Evolutionary conservation across 2,888 invertebrate genomes (phyloP), one percentile per base, ranked within the genome.

Genomic region (Rhyacophila evoluta): DNA sequence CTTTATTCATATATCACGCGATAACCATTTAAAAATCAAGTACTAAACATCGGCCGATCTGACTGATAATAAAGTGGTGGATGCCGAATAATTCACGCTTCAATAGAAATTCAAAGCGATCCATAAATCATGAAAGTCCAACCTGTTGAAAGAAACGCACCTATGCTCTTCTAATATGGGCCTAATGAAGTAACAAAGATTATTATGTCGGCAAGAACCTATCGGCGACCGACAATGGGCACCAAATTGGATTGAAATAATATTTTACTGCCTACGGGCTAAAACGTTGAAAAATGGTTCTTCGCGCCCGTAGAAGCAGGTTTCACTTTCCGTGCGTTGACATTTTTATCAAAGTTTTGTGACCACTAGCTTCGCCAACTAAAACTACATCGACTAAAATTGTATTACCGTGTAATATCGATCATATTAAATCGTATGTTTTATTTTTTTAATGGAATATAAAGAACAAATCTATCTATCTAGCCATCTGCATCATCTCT

Each of bases 151-250:
- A 55, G 55, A 19, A 19, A 55, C 25, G 55, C 55, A 55, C 55
- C 55, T 55, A 15, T 8, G 19, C 3, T 6, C 10, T 55, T 19
- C 25, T 55, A 55, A 55, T 55, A 19, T 19, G 55, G 2, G 55
- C 25, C 25, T 55, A 55, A 55, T 55, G 55, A 55, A 55, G 55
- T 19, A 55, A 55, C 55, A 55, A 55, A 25, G 55, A 55, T 55
- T 55, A 25, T 55, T 55, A 19, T 15, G 39, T 39, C 39, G 39
- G 39, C 15, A 39, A 39, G 15, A 39, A 39, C 19, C 25, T 15
- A 55, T 10, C 12, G 8, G 55, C 55, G 19, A 19, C 55, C 55
- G 55, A 55, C 55, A 55, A 55, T 55, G 19, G 55, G 25, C 55
- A 19, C 15, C 19, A 55, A 55, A 55, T 55, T 55, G 55, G 55